Percentiles rank a stretch among this genome's conserved stretches.
Conservation (phyloP, 2,888 invertebrate species). For the Erebia palarica region DNA sequence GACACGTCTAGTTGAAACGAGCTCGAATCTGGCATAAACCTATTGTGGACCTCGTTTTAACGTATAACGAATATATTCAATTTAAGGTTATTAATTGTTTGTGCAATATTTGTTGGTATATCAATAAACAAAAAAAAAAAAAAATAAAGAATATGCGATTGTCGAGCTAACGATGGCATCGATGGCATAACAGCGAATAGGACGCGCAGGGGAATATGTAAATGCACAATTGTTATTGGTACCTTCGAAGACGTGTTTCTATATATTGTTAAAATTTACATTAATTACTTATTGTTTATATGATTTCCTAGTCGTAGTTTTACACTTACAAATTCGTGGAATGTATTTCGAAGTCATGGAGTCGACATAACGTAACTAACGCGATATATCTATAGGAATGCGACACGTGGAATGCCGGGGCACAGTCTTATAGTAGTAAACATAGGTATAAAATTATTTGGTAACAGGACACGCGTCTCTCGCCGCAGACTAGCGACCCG, state of each 20-base stretch:
- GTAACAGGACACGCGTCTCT: slow-evolving; percentile 47
- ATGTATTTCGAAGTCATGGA: slow-evolving; percentile 76
- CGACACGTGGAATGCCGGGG: slow-evolving; percentile 51
- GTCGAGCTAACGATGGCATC: no score
- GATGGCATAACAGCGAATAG: no score
- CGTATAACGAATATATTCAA: no score
- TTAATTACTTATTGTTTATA: neutral
- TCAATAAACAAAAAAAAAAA: no score
- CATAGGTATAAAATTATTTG: slow-evolving; percentile 52
- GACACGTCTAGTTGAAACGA: no score
- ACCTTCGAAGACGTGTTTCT: neutral
- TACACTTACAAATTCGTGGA: slow-evolving; percentile 58
- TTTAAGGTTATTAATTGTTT: no score
- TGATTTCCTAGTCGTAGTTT: neutral
- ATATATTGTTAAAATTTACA: neutral
- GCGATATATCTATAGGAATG: slow-evolving; percentile 38
- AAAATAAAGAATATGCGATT: no score
- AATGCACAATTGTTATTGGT: neutral
- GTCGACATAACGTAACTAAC: slow-evolving; percentile 40
- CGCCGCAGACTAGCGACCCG: neutral
- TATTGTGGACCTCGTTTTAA: no score
- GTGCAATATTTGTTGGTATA: no score
- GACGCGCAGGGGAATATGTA: no score
- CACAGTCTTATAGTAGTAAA: slow-evolving; percentile 58
- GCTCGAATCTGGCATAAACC: no score